phyloP scores from a whole-genome alignment of 2,888 invertebrate genomes.

The Diloba caeruleocephala region DNA sequence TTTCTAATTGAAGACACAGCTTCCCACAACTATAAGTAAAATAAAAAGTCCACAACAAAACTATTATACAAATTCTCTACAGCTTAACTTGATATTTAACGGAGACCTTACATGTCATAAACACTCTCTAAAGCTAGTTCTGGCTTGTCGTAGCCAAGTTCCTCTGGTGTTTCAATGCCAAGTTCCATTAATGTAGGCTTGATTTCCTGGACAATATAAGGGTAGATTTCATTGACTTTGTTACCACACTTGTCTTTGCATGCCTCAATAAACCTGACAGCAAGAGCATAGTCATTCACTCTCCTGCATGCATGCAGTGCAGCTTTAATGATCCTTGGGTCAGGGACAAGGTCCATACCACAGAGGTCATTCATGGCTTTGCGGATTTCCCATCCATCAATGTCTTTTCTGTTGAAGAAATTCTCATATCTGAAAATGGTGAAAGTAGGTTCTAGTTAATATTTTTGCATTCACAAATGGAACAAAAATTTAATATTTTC shows the following conservation, averaged over 20 bases:
- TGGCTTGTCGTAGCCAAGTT: slow-evolving; percentile 98
- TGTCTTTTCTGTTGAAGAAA: slow-evolving; percentile 95
- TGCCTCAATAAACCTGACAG: slow-evolving; percentile 97
- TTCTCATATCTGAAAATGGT: slow-evolving; percentile 90
- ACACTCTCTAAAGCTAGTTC: slow-evolving; percentile 95
- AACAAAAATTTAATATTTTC: too few relatives aligned
- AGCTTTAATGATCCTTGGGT: slow-evolving; percentile 96
- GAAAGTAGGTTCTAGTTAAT: slow-evolving; percentile 2
- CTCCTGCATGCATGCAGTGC: slow-evolving; percentile 97
- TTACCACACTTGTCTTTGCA: slow-evolving; percentile 96
- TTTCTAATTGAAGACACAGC: slow-evolving; percentile 61
- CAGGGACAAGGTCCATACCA: slow-evolving; percentile 97
- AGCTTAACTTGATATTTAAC: slow-evolving; percentile 68
- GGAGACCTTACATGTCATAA: slow-evolving; percentile 89
- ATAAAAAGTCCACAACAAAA: slow-evolving; percentile 79
- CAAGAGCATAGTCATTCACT: slow-evolving; percentile 97
- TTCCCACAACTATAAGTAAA: slow-evolving; percentile 71
- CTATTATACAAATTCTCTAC: slow-evolving; percentile 85
- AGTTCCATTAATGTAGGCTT: slow-evolving; percentile 97
- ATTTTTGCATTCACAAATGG: too few relatives aligned
- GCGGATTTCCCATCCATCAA: slow-evolving; percentile 98
- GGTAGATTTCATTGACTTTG: slow-evolving; percentile 93
- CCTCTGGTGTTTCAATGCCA: slow-evolving; percentile 97
- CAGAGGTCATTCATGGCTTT: slow-evolving; percentile 96
- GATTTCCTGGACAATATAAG: slow-evolving; percentile 96